Evolutionary conservation across 2,888 invertebrate genomes (phyloP), one percentile per base, ranked within the genome.

Genomic region (Koerneria pararmatus): DNA sequence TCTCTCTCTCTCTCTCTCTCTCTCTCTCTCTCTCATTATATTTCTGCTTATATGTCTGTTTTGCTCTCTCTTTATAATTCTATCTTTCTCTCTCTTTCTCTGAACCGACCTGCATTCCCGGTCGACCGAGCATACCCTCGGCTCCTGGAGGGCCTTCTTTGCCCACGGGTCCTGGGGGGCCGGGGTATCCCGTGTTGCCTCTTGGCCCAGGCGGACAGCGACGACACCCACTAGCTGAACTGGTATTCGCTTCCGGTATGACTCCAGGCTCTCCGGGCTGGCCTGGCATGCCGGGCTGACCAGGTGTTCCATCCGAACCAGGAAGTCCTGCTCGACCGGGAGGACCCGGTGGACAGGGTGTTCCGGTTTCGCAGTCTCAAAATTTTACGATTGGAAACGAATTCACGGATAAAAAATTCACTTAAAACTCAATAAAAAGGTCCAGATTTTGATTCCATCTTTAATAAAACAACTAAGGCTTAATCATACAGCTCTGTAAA

Each of bases 261-360:
- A 19, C 46, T 0, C 31, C 64, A 8, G 31, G n/a, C 22, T 31
- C 64, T 29, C 64, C 64, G n/a, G 11, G 24, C 4, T n/a, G 46
- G 41, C 64, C 64, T 5, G 54, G 27, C n/a, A 2, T 41, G 11
- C 64, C 64, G 8, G 54, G 64, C 11, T 29, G 37, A 15, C 64
- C 64, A 0, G 64, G 64, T 5, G 27, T 31, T 34, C 64, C 64
- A n/a, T 54, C 54, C 19, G 41, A 31, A 2, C 64, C 64, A 2
- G 54, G 19, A 22, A 34, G 37, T 2, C 64, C 64, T 0, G 64
- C 31, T 15, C 64, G 54, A 41, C 64, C 64, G 31, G 64, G 54
- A n/a, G 64, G 64, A 1, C 64, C 64, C n/a, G 31, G 22, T 8
- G 64, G 64, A 34, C 64, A 64, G 3, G 64, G 64, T 11, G 64